Evolutionary conservation across 1,140 invertebrate genomes (phyloP), one percentile per base, ranked within the genome.

Genomic region (Streblospio benedicti): DNA sequence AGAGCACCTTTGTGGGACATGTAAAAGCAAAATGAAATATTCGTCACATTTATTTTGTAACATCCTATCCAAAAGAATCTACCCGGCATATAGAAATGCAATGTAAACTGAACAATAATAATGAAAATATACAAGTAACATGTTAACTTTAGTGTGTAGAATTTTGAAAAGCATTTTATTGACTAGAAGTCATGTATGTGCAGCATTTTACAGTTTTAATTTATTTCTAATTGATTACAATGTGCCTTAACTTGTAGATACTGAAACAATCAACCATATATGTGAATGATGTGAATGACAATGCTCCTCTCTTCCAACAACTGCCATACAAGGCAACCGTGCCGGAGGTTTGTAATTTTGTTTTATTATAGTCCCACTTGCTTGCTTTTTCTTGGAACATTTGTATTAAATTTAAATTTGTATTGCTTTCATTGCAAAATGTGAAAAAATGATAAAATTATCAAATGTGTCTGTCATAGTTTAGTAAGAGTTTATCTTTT

Each of bases 321-420:
- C 58, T 65, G 4, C 49, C 65, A 18, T 67, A 71, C 59, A 54
- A 60, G 18, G 43, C 54, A 2, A 59, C 67, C 60, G 33, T 9
- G 83, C 87, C 32, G 76, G 87, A 63, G 86, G 32, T 35, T 25
- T 2, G 53, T 44, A 31, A 16, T 4, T 55, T 33, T n/a, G n/a
- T n/a, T n/a, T n/a, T n/a, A n/a, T n/a, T n/a, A n/a, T n/a, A n/a
- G n/a, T n/a, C n/a, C n/a, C n/a, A n/a, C n/a, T n/a, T n/a, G n/a
- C n/a, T n/a, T n/a, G n/a, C n/a, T n/a, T n/a, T n/a, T n/a, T n/a
- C n/a, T n/a, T n/a, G n/a, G n/a, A n/a, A n/a, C n/a, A n/a, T n/a
- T n/a, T n/a, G n/a, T n/a, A n/a, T n/a, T n/a, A n/a, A n/a, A n/a
- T n/a, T n/a, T n/a, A n/a, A n/a, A n/a, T n/a, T n/a, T n/a, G n/a